These are phyloP conservation scores for Mormyrus proboscirostris DNA, from an alignment of 2,797 vertebrate species.

Conservation along the genomic window DNA sequence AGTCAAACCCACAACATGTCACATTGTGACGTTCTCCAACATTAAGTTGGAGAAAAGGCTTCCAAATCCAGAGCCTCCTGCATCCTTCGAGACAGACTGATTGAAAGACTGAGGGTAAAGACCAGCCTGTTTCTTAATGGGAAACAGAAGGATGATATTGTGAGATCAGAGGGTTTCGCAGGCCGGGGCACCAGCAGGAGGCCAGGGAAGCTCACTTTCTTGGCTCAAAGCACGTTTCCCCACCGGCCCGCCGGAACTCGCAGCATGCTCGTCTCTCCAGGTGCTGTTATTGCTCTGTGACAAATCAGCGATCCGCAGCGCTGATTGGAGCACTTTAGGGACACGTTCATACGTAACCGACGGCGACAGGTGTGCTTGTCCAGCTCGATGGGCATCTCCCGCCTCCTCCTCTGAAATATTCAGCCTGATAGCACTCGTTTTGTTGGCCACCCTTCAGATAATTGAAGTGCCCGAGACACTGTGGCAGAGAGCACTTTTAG, in stretches of 20 bases:
- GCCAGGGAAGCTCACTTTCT: background rate
- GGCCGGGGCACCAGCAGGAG: constrained; percentile 30
- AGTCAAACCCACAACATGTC: background rate
- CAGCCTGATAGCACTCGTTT: constrained; percentile 7
- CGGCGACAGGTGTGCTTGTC: background rate
- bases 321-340: constrained; percentile 25
- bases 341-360: constrained; percentile 24
- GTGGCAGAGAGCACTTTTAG: background rate
- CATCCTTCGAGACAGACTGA: background rate
- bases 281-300: background rate
- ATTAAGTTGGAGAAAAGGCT: background rate
- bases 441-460: background rate
- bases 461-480: background rate
- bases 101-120: background rate
- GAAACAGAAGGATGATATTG: constrained; percentile 11
- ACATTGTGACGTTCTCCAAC: background rate
- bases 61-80: background rate
- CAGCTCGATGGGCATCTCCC: background rate
- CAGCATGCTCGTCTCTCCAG: background rate
- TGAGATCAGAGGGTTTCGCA: constrained; percentile 26
- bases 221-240: background rate
- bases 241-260: background rate
- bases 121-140: background rate
- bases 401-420: constrained; percentile 17
- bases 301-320: constrained; percentile 29